Percentiles rank a stretch among this genome's conserved stretches.
Evolutionary conservation across 2,797 vertebrate genomes (phyloP).

Genomic region (Strix occidentalis): DNA sequence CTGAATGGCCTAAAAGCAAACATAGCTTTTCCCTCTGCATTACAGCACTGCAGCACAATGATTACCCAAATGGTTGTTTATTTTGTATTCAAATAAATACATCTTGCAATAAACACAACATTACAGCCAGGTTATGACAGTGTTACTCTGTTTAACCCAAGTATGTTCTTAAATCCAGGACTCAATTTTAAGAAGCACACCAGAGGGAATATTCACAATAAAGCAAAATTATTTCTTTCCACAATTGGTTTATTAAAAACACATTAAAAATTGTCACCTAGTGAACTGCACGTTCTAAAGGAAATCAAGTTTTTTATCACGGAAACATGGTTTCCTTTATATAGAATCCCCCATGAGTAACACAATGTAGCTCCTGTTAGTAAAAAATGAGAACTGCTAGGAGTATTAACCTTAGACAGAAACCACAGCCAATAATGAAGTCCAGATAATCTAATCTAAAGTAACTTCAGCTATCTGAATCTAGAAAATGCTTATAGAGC

Average conservation of each 20-base stretch:
- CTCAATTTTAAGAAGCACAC: not conserved
- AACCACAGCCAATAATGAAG: not conserved
- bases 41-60: not conserved
- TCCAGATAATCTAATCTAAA: not conserved
- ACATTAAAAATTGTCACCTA: slow-evolving; percentile 47
- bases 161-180: not conserved
- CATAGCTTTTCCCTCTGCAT: not conserved
- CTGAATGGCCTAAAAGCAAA: not conserved
- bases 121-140: not conserved
- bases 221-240: slow-evolving; percentile 40
- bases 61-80: not conserved
- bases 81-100: not conserved
- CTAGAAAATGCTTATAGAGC: not conserved
- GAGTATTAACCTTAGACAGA: slow-evolving; percentile 9
- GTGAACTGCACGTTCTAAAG: slow-evolving; percentile 32
- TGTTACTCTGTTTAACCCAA: not conserved
- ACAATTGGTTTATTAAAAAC: slow-evolving; percentile 37
- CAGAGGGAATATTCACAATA: slow-evolving; percentile 25
- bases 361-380: slow-evolving; percentile 44
- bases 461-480: not conserved
- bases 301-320: slow-evolving; percentile 47
- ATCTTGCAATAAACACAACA: not conserved
- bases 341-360: slow-evolving; percentile 24
- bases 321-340: slow-evolving; percentile 39
- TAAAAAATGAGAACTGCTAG: not conserved